These are phyloP conservation scores for Protomyctophum bolini DNA, from an alignment of 2,113 vertebrate species.

Conservation along the genomic window DNA sequence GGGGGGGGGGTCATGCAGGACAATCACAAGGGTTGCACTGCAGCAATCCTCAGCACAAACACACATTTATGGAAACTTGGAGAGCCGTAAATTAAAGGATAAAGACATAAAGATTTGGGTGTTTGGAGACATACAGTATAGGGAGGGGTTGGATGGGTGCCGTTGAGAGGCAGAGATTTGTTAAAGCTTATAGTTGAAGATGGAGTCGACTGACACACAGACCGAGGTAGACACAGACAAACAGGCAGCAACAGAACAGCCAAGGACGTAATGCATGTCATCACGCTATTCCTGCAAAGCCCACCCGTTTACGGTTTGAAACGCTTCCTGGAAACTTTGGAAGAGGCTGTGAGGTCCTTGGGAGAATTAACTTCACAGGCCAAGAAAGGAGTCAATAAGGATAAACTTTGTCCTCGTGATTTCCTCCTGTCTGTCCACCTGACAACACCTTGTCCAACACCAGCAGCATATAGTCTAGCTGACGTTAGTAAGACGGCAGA, in stretches of 20 bases:
- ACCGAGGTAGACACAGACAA: not conserved
- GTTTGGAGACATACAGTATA: conserved; percentile 10
- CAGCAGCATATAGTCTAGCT: conserved; percentile 10
- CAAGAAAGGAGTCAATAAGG: conserved; percentile 21
- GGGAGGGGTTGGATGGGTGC: conserved; percentile 19
- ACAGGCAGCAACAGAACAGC: not conserved
- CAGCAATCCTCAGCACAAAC: conserved; percentile 20
- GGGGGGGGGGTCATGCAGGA: conserved; percentile 25
- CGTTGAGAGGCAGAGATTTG: conserved; percentile 3
- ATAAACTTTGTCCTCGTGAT: conserved; percentile 23
- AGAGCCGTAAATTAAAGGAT: conserved; percentile 35
- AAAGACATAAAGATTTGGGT: conserved; percentile 28
- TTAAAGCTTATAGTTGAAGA: not conserved
- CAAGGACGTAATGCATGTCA: conserved; percentile 1
- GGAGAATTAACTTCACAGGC: conserved; percentile 19
- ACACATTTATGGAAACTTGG: conserved; percentile 32
- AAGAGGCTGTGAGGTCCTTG: not conserved
- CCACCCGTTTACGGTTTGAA: conserved; percentile 3
- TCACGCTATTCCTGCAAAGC: conserved; percentile 6
- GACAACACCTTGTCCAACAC: conserved; percentile 7
- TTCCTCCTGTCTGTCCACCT: conserved; percentile 35
- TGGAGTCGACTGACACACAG: not conserved
- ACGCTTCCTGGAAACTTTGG: conserved; percentile 3
- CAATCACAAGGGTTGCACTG: conserved; percentile 33
- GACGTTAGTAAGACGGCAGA: not conserved